Evolutionary conservation across 2,113 vertebrate species (phyloP).

Genomic region (Misgurnus mizolepis): DNA sequence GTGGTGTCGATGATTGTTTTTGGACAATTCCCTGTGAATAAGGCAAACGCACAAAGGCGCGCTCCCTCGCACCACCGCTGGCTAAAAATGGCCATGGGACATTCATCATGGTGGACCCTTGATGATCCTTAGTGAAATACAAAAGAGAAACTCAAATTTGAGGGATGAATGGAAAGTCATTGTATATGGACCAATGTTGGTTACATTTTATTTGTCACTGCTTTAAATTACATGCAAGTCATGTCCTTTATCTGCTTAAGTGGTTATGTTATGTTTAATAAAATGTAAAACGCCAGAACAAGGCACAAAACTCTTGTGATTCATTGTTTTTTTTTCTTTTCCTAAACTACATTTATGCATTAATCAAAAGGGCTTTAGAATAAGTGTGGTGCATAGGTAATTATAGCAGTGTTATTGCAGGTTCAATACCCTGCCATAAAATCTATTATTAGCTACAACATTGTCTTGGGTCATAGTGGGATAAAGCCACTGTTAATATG

Average conservation of each 20-base stretch:
- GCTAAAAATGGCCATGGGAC: constrained; percentile 36
- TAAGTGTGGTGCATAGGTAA: not conserved
- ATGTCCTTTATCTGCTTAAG: not conserved
- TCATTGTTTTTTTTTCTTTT: constrained; percentile 8
- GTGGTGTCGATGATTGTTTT: constrained; percentile 20
- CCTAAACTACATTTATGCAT: constrained; percentile 30
- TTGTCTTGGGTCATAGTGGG: not conserved
- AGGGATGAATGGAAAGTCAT: constrained; percentile 16
- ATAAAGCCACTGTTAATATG: not conserved
- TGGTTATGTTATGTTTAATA: constrained; percentile 45
- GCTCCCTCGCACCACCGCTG: constrained; percentile 32
- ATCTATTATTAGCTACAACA: constrained; percentile 10
- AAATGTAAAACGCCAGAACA: constrained; percentile 42
- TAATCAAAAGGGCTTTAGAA: not conserved
- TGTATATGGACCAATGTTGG: constrained; percentile 51
- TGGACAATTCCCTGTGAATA: constrained; percentile 20
- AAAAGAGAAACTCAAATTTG: not conserved
- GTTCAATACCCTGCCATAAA: not conserved
- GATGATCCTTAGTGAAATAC: not conserved
- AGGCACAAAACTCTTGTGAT: constrained; percentile 32
- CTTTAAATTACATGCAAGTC: constrained; percentile 53
- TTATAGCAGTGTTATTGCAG: not conserved
- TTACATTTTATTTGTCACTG: constrained; percentile 39
- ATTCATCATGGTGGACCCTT: constrained; percentile 34
- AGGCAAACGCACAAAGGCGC: not conserved